Base-by-base conservation (phyloP, 2,888 invertebrate species). In the Acanthopleura granulata region DNA sequence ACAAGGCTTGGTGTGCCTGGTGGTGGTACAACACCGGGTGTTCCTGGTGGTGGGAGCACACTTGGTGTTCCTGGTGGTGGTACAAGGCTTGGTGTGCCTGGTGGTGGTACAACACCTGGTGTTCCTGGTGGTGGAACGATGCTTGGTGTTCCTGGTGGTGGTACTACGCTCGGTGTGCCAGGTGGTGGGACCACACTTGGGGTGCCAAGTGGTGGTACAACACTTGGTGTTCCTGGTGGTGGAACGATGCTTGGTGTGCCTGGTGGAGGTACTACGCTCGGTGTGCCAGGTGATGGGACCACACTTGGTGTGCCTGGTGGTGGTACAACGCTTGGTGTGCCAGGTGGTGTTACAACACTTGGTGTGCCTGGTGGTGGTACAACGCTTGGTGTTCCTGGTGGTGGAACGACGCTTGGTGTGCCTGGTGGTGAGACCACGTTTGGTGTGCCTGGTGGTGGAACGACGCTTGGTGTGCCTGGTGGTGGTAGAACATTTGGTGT, bases 51-150 rank as follows among this genome's bases (percentile, higher is more conserved):
- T 57, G 57, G 12, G 3, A 18, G 6, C 3, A 22, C 18, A 22
- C 57, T 57, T 57, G 57, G 57, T 57, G 22, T 22, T 1, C 57
- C 57, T 57, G 57, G 57, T 57, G 57, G 57, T 57, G 57, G 57
- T 57, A 57, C 57, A n/a, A 57, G 6, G 12, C 57, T 57, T 57
- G 57, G 57, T 57, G 57, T 57, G 18, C 57, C 57, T 57, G 57
- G 22, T 57, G 57, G 22, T 57, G 57, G 57, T 57, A 18, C 57
- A 57, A 22, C 3, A 22, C 57, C 12, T 57, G 3, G 57, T 12
- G 22, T 22, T 1, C 57, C 57, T 57, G 57, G 57, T 57, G 57
- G 57, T 57, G 57, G 57, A 9, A 57, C 57, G 6, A 57, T 1
- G 12, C 57, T 57, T 57, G 57, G 57, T 12, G 57, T 57, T 3